Evolutionary conservation across 1,140 invertebrate species (phyloP).

Genomic region (Mizuhopecten yessoensis): DNA sequence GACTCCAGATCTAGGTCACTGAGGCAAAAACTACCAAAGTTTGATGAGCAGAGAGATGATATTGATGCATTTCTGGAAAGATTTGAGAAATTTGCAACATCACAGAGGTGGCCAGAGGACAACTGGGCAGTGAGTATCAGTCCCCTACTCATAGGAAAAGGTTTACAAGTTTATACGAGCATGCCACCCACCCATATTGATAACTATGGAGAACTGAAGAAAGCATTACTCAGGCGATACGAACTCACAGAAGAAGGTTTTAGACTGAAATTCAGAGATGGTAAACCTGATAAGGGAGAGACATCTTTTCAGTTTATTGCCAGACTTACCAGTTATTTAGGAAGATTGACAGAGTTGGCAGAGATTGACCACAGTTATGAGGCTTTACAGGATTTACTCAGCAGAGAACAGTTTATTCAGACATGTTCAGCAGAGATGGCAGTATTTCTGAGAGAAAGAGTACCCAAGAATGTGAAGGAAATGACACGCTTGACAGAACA

Average conservation of each 20-base stretch:
- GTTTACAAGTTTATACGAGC: constrained; percentile 58
- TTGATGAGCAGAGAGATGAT: constrained; percentile 65
- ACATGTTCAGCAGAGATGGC: constrained; percentile 13
- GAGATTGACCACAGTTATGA: not conserved
- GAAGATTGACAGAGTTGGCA: constrained; percentile 44
- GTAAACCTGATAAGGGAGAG: constrained; percentile 51
- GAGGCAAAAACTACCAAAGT: constrained; percentile 48
- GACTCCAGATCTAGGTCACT: not conserved
- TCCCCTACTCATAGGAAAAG: constrained; percentile 57
- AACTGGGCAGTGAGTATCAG: constrained; percentile 57
- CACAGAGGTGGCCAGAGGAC: constrained; percentile 41
- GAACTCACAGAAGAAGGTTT: constrained; percentile 65
- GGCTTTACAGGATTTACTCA: constrained; percentile 44
- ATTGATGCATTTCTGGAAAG: constrained; percentile 58
- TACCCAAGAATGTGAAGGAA: constrained; percentile 42
- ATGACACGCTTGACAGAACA: constrained; percentile 52
- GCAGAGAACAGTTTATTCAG: constrained; percentile 48
- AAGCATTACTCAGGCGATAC: constrained; percentile 58
- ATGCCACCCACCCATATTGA: constrained; percentile 49
- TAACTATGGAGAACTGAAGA: constrained; percentile 59
- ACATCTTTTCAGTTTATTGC: constrained; percentile 49
- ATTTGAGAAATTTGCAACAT: constrained; percentile 61
- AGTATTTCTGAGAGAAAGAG: constrained; percentile 45
- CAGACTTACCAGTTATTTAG: constrained; percentile 43
- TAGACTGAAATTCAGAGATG: constrained; percentile 47